Evolutionary conservation across 2,888 invertebrate genomes (phyloP), one percentile per base, ranked within the genome.

Genomic region (Eristalis arbustorum): DNA sequence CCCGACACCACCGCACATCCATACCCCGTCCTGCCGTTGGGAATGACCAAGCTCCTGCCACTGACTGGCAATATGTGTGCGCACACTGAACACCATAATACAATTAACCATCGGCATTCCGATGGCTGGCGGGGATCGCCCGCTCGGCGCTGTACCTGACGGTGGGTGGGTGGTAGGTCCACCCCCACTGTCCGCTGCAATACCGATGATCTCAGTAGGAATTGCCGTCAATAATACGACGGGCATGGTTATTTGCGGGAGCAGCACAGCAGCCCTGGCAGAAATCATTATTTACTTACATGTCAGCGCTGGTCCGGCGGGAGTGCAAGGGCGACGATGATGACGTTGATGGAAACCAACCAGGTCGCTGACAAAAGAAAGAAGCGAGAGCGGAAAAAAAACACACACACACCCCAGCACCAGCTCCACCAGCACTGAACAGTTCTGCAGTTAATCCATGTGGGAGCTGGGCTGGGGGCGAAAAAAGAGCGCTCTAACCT

Each of bases 251-350:
- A 67, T 77, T 77, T 76, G 77, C 62, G 69, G 49, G 67, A 80
- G 68, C 72, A 80, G 71, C 84, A 75, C 84, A 40, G 69, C 31
- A 63, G 68, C 68, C 49, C 42, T 28, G 40, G 59, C 63, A 75
- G 62, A 79, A 83, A 87, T 83, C 83, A 79, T 87, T 83, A 83
- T 87, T 87, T 78, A 87, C 87, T 87, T 75, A 62, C 75, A 83
- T 76, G 72, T 75, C 78, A 79, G 87, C 34, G 42, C 80, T 42
- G 68, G 67, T 83, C 64, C 37, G 74, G 57, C 56, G 64, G 74
- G 57, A 69, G 63, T 67, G 64, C 63, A 66, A 75, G 49, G 72
- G 74, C 72, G 78, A 78, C 75, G 83, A 83, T 82, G 79, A 79
- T 79, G 87, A 87, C 87, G 83, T 78, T 87, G 85, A 87, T 87